These are phyloP conservation scores for Rhysida immarginata DNA, from an alignment of 1,140 invertebrate genomes.

Conservation along the genomic window DNA sequence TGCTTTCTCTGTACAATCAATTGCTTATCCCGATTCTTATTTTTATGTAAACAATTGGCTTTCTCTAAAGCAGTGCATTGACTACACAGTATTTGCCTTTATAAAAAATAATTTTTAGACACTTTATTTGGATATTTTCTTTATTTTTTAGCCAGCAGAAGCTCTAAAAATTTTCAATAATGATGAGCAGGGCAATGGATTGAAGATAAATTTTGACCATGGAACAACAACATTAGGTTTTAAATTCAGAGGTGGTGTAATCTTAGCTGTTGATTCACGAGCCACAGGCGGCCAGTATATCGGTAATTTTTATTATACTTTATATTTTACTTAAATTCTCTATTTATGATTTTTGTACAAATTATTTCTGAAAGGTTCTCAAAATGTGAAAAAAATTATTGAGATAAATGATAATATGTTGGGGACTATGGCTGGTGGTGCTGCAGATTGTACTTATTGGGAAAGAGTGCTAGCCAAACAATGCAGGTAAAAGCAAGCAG, in stretches of 20 bases:
- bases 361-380: conserved; percentile 48
- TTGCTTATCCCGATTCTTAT: no score
- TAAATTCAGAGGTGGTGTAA: conserved; percentile 82
- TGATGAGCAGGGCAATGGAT: conserved; percentile 51
- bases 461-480: conserved; percentile 87
- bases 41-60: no score
- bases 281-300: conserved; percentile 93
- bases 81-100: no score
- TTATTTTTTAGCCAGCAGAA: conserved; percentile 14
- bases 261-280: conserved; percentile 92
- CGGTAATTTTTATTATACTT: conserved; percentile 34
- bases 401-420: conserved; percentile 91
- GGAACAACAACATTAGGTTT: conserved; percentile 97
- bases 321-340: no score
- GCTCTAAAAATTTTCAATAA: conserved; percentile 15
- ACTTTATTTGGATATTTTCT: no score
- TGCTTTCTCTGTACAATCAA: no score
- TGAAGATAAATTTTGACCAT: conserved; percentile 88
- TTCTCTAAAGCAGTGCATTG: no score
- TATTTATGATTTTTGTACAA: no score
- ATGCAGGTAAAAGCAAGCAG: no score
- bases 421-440: conserved; percentile 74
- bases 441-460: conserved; percentile 98
- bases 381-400: conserved; percentile 93
- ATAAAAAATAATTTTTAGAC: no score